Evolutionary conservation across 92 coral and sea anemone genomes (phyloP).

Genomic region (Heteractis magnifica): DNA sequence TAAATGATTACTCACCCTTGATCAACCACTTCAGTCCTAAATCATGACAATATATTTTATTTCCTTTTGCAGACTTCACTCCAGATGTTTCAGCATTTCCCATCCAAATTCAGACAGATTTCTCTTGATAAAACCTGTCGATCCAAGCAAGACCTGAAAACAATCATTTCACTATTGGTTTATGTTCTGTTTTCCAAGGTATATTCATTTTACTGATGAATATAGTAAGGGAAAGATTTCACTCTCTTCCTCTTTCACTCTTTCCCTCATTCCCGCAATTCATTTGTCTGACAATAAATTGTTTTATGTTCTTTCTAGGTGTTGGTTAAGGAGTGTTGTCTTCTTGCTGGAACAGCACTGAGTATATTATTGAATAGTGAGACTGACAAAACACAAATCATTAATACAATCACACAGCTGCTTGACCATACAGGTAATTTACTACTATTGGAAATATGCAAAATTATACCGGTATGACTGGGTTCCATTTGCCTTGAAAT

Average conservation of each 20-base stretch:
- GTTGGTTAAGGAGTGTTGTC: constrained; percentile 50
- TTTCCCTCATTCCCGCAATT: not conserved
- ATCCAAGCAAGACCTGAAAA: constrained; percentile 1
- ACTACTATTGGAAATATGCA: too few species aligned
- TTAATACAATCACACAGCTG: constrained; percentile 34
- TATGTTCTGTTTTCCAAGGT: constrained; percentile 37
- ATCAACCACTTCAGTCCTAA: not conserved
- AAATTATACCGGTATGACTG: not conserved
- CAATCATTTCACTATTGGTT: constrained; percentile 3
- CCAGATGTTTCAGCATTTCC: constrained; percentile 50
- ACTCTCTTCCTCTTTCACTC: too few species aligned
- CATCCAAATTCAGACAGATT: constrained; percentile 18
- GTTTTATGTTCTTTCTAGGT: constrained; percentile 2
- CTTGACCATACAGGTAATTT: constrained; percentile 40
- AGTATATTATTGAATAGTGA: constrained; percentile 37
- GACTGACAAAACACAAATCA: constrained; percentile 13
- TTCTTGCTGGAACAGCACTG: constrained; percentile 53
- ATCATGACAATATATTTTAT: not conserved
- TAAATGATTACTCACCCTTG: not conserved
- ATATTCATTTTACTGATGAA: not conserved
- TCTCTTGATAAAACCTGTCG: not conserved
- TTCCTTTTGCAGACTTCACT: constrained; percentile 29
- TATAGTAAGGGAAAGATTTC: not conserved
- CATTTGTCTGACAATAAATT: not conserved
- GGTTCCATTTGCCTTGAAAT: not conserved